A percentile compares a stretch with the other conserved stretches of the same genome.
Conservation (phyloP, 2,888 invertebrate species). For the Campopleginae sp. region DNA sequence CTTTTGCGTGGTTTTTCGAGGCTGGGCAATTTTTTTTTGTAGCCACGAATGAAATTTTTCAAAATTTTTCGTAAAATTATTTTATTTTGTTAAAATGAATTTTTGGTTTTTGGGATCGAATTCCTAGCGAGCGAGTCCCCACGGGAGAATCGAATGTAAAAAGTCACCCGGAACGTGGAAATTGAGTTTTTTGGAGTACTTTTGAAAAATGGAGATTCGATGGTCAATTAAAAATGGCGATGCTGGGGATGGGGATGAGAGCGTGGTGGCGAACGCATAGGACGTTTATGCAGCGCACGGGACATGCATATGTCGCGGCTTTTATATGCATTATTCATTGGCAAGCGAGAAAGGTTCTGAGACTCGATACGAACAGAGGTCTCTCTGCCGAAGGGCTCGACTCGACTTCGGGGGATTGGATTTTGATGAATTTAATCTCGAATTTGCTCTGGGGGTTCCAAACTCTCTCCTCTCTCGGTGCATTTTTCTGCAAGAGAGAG, state of each 20-base stretch:
- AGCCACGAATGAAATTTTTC: not conserved
- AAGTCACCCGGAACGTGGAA: too few relatives aligned
- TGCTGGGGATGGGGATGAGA: too few relatives aligned
- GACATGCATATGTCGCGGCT: conserved; percentile 56
- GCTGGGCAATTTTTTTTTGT: too few relatives aligned
- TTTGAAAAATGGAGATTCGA: not conserved
- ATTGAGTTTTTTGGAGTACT: too few relatives aligned
- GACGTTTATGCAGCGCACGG: conserved; percentile 7
- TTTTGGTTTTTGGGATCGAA: too few relatives aligned
- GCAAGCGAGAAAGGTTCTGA: conserved; percentile 68
- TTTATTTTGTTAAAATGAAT: too few relatives aligned
- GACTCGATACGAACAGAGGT: conserved; percentile 78
- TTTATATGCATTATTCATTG: conserved; percentile 66
- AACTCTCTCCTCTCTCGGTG: conserved; percentile 56
- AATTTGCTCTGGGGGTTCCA: conserved; percentile 71
- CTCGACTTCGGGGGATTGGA: conserved; percentile 78
- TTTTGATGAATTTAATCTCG: conserved; percentile 84
- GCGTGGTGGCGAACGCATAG: not conserved
- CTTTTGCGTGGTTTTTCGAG: too few relatives aligned
- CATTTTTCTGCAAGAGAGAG: not conserved
- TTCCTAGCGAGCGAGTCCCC: too few relatives aligned
- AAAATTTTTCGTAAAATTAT: not conserved
- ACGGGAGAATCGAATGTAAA: too few relatives aligned
- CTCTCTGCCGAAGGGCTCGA: conserved; percentile 78
- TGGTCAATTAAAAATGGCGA: not conserved